phyloP scores from a whole-genome alignment of 2,113 vertebrate species.

The Jaculus jaculus region DNA sequence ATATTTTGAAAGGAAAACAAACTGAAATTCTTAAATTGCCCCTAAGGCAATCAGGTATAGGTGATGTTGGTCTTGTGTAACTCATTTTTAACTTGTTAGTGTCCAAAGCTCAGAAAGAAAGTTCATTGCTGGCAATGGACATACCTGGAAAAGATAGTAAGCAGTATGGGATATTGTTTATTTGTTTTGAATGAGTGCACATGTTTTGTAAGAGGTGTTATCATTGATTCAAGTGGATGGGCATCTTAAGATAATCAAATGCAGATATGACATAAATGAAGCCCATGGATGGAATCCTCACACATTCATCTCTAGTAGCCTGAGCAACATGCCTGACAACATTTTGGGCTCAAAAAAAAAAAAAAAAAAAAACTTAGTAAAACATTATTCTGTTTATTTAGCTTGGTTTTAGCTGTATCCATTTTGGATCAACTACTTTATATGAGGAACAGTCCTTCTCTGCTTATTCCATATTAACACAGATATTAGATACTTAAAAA shows the following conservation, averaged over 20 bases:
- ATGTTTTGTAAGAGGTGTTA: constrained; percentile 71
- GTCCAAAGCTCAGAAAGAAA: constrained; percentile 65
- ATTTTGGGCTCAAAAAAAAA: constrained; percentile 78
- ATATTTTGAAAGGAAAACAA: constrained; percentile 64
- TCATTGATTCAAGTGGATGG: constrained; percentile 73
- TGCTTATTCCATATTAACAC: constrained; percentile 80
- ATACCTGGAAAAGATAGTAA: constrained; percentile 58
- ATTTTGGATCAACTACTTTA: constrained; percentile 78
- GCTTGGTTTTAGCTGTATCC: constrained; percentile 80
- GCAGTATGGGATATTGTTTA: background rate
- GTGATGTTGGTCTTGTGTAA: constrained; percentile 57
- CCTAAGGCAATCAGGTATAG: constrained; percentile 66
- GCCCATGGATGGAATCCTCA: constrained; percentile 67
- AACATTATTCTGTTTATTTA: constrained; percentile 81
- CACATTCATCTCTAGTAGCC: constrained; percentile 71
- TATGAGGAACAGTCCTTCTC: constrained; percentile 77
- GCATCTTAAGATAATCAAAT: constrained; percentile 71
- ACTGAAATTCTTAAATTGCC: constrained; percentile 55
- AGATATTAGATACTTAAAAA: constrained; percentile 80
- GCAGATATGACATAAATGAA: constrained; percentile 61
- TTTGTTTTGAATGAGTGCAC: background rate
- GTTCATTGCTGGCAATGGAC: constrained; percentile 60
- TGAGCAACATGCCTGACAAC: constrained; percentile 75
- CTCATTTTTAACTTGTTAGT: constrained; percentile 53
- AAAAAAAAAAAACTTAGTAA: constrained; percentile 71